Conservation (phyloP, 1,140 invertebrate genomes). For the Camponotus vicinus region DNA sequence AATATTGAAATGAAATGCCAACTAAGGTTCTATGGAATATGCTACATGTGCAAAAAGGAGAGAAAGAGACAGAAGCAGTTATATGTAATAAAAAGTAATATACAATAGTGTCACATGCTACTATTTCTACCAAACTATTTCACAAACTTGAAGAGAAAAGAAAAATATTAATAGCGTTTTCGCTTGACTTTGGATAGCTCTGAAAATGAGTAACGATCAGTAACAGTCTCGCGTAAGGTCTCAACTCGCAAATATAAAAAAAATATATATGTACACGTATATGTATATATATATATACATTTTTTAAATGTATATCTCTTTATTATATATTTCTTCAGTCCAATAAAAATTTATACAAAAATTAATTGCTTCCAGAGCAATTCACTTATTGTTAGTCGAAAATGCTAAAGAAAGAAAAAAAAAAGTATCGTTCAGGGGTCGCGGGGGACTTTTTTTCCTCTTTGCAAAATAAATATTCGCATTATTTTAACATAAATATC, state of each 20-base stretch:
- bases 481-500: too few relatives aligned
- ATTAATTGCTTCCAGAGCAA: slow-evolving; percentile 9
- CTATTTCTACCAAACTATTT: slow-evolving; percentile 71
- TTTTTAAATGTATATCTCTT: too few relatives aligned
- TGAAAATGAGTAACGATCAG: background rate
- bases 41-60: slow-evolving; percentile 53
- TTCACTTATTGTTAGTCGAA: background rate
- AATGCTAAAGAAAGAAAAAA: background rate
- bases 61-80: slow-evolving; percentile 19
- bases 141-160: slow-evolving; percentile 55
- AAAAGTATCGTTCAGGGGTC: background rate
- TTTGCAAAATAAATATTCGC: background rate
- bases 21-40: slow-evolving; percentile 51
- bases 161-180: slow-evolving; percentile 22
- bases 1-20: slow-evolving; percentile 6
- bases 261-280: background rate
- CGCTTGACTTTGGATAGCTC: background rate
- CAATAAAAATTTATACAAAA: background rate
- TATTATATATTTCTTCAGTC: background rate
- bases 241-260: background rate
- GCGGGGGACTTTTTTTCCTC: background rate
- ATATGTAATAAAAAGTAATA: slow-evolving; percentile 48
- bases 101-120: slow-evolving; percentile 61
- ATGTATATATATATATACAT: background rate
- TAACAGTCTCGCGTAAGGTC: background rate